Conservation (phyloP, 2,888 invertebrate species). For the Cactoblastis cactorum region DNA sequence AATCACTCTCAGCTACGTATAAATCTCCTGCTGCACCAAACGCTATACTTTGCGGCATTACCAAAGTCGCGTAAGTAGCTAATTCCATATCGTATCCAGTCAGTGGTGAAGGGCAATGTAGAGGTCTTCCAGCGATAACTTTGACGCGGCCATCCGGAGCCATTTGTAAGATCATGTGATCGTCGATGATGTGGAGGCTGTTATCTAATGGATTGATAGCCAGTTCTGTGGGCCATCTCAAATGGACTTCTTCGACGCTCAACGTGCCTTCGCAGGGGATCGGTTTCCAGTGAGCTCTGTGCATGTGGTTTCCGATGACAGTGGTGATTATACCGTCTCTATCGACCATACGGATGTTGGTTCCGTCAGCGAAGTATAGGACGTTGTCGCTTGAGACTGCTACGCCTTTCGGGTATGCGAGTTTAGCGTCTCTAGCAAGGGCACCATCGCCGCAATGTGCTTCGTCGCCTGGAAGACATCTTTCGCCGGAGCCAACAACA, state of each 20-base stretch:
- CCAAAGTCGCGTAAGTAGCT: slow-evolving; percentile 93
- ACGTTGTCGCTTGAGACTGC: slow-evolving; percentile 95
- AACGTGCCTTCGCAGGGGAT: slow-evolving; percentile 94
- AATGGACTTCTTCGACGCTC: slow-evolving; percentile 94
- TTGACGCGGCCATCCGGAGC: slow-evolving; percentile 94
- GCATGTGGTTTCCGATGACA: slow-evolving; percentile 95
- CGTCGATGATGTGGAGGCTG: slow-evolving; percentile 96
- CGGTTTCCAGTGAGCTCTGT: slow-evolving; percentile 95
- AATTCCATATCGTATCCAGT: slow-evolving; percentile 90
- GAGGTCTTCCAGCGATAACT: slow-evolving; percentile 94
- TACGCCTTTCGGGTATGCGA: slow-evolving; percentile 97
- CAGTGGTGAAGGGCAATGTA: slow-evolving; percentile 93
- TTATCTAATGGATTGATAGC: slow-evolving; percentile 97
- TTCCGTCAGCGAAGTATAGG: slow-evolving; percentile 96
- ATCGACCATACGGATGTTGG: slow-evolving; percentile 95
- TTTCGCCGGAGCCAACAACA: slow-evolving; percentile 95
- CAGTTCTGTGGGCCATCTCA: slow-evolving; percentile 97
- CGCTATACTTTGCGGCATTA: slow-evolving; percentile 96
- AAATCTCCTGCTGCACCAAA: slow-evolving; percentile 95
- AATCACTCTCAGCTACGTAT: slow-evolving; percentile 97
- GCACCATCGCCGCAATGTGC: slow-evolving; percentile 98
- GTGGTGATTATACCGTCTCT: slow-evolving; percentile 95
- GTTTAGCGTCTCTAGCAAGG: slow-evolving; percentile 93
- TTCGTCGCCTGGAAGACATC: slow-evolving; percentile 95
- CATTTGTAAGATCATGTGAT: slow-evolving; percentile 95